Base-by-base conservation (phyloP, 2,888 invertebrate genomes). In the Microctonus aethiopoides region DNA sequence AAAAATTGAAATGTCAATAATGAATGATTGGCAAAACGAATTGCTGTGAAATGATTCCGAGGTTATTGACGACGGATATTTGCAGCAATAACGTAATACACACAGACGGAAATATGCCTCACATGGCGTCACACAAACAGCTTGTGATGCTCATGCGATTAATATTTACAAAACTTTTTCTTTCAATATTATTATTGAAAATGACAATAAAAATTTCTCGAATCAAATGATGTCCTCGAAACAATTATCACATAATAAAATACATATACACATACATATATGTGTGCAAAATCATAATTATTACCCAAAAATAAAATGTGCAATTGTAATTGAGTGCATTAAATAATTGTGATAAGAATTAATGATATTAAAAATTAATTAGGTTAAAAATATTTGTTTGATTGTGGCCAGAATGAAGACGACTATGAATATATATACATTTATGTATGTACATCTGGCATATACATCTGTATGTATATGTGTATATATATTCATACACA, bases 81-180 rank as follows among this genome's bases (percentile, higher is more conserved):
- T 57, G 65, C n/a, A 26, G 41, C 29, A 56, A 65, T 65, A 65
- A 56, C 39, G 65, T 65, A 26, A 65, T 20, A 36, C 24, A 13
- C 4, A n/a, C 24, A 56, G 56, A 65, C 56, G 41, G 65, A 65
- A 65, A 65, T 65, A 65, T 65, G 56, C 39, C 26, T 24, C 56
- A 65, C 46, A 46, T 46, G 65, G 56, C 65, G 65, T 65, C 41
- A 65, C 56, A 56, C n/a, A 24, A 4, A 3, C 16, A 11, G 13
- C 22, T 51, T 36, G 36, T 36, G 36, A n/a, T 26, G 9, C 9
- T 24, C 41, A 56, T 39, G 24, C 41, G 13, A 56, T 56, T 22
- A 16, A 56, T 67, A 59, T 62, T 66, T 73, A 73, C 62, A 73
- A 71, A 68, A 68, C 41, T 36, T 51, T 61, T 32, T 32, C n/a